These are phyloP conservation scores for Hemicentrotus pulcherrimus DNA, from an alignment of 35 echinoderm and acorn worm genomes.

Conservation along the genomic window DNA sequence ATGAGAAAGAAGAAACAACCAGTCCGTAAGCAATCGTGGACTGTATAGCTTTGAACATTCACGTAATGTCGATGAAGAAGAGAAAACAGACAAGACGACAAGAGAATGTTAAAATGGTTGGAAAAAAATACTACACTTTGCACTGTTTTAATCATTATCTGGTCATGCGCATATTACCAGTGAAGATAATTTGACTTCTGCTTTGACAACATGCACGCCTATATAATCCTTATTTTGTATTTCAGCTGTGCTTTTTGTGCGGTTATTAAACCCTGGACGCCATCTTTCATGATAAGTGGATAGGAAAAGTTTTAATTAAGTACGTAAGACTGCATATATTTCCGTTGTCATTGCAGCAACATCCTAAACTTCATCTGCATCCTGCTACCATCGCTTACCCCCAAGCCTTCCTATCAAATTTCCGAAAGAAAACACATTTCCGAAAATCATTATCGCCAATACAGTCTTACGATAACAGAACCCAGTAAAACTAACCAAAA, in stretches of 20 bases:
- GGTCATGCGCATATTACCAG: too few species aligned
- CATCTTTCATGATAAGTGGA: background rate
- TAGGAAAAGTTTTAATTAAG: background rate
- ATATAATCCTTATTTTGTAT: too few species aligned
- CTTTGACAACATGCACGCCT: too few species aligned
- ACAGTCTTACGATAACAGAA: background rate
- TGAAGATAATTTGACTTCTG: too few species aligned
- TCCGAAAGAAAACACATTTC: slow-evolving; percentile 18
- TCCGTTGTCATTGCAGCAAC: background rate
- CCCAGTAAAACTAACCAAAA: background rate
- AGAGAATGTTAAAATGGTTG: too few species aligned
- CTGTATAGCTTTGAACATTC: too few species aligned
- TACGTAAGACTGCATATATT: background rate
- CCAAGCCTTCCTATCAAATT: background rate
- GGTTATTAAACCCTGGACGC: background rate
- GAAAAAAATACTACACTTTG: too few species aligned
- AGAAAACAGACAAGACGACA: too few species aligned
- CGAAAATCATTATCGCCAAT: background rate
- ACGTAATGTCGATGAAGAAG: too few species aligned
- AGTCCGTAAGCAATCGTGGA: too few species aligned
- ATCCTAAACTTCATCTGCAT: background rate
- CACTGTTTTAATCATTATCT: too few species aligned
- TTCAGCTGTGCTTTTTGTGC: background rate
- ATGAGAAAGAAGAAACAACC: too few species aligned
- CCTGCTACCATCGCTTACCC: background rate